A percentile compares a stretch with the other conserved stretches of the same genome.
phyloP scores from a whole-genome alignment of 2,888 invertebrate genomes.

The Amphimallon solstitiale region DNA sequence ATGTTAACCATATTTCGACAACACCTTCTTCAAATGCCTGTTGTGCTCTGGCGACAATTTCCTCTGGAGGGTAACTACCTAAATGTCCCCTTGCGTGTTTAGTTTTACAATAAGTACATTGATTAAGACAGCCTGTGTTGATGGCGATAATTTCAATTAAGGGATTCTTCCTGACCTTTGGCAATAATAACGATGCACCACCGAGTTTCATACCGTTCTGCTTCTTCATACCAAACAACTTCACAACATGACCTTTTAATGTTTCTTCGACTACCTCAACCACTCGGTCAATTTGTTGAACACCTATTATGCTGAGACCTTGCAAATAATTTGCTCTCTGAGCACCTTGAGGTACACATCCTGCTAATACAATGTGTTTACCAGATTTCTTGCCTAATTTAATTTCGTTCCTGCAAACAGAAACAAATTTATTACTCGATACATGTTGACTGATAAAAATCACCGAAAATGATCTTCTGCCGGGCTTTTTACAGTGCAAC shows the following conservation, averaged over 20 bases:
- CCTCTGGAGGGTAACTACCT: constrained; percentile 91
- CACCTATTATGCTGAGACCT: constrained; percentile 94
- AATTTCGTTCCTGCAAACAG: constrained; percentile 79
- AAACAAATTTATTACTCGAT: neutral
- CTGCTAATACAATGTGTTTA: constrained; percentile 93
- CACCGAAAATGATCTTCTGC: constrained; percentile 92
- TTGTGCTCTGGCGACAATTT: constrained; percentile 86
- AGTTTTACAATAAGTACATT: constrained; percentile 99
- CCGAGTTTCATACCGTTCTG: constrained; percentile 81
- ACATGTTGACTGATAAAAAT: constrained; percentile 35
- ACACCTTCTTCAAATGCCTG: constrained; percentile 94
- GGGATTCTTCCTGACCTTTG: constrained; percentile 95
- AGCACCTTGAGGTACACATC: constrained; percentile 96
- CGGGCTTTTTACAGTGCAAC: constrained; percentile 98
- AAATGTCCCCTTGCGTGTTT: constrained; percentile 97
- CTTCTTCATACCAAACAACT: constrained; percentile 81
- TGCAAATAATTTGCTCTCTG: constrained; percentile 76
- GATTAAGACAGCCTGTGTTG: constrained; percentile 96
- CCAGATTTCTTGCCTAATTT: constrained; percentile 76
- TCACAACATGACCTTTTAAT: constrained; percentile 77
- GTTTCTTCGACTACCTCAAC: constrained; percentile 99
- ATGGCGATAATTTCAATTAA: constrained; percentile 97
- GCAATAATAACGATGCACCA: constrained; percentile 87
- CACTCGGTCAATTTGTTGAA: constrained; percentile 97
- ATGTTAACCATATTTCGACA: constrained; percentile 96